Base-by-base conservation (phyloP, 2,113 vertebrate genomes). In the Tiliqua scincoides region DNA sequence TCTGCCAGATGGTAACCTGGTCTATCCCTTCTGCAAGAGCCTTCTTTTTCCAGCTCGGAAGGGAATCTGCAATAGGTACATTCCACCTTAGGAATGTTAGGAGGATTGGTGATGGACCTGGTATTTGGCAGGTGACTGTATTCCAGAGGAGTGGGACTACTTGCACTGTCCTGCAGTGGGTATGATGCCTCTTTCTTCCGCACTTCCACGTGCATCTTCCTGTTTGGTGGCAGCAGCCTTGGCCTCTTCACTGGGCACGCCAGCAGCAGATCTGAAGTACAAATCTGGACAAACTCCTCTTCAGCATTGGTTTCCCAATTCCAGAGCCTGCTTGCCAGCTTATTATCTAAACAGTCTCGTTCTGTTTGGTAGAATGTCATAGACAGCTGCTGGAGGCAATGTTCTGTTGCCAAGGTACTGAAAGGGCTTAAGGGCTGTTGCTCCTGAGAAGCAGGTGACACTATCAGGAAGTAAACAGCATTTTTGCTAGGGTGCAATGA, bases 181-280 rank as follows among this genome's bases (percentile, higher is more conserved):
- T 3, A 27, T 6, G 12, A 48, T 15, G 27, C 21, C n/a, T 35
- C 48, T 65, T 30, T 73, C n/a, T 78, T 73, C 72, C 32, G 8
- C 67, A 83, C 88, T 27, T 85, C 88, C 2, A 85, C 12, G 1
- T 89, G 67, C 79, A 82, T 89, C 65, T 89, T 89, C 15, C 27
- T 82, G 20, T 83, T 54, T 14, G 84, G 84, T n/a, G 84, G 79
- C 35, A 89, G 61, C 57, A 89, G 48, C 30, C 84, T 63, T 20
- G 84, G 88, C 68, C 74, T 83, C 79, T 86, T 89, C 6, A 2
- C 27, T 32, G 74, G 57, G 48, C 32, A 61, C 27, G 52, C 20
- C 9, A 86, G 65, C 84, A 89, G 32, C 35, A 86, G 78, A 85
- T 86, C 84, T 23, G 88, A 73, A 23, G 37, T 59, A 5, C 74